Evolutionary conservation across 2,113 vertebrate species (phyloP).

Genomic region (Coryphaenoides rupestris): DNA sequence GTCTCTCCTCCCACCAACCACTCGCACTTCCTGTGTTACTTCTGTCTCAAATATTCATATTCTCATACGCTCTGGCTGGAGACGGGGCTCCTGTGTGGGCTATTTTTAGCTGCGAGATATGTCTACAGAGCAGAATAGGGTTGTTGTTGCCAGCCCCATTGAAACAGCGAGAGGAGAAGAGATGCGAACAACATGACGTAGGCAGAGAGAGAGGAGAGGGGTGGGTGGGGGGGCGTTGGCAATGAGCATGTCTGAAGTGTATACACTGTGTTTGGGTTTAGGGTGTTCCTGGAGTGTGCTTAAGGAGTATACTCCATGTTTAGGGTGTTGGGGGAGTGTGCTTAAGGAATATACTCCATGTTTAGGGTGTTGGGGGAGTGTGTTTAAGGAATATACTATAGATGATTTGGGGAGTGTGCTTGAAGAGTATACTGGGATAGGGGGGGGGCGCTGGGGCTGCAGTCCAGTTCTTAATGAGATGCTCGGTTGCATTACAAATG

Average conservation of each 20-base stretch:
- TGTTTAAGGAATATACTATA: slow-evolving; percentile 17
- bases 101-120: slow-evolving; percentile 69
- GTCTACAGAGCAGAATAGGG: slow-evolving; percentile 59
- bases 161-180: slow-evolving; percentile 35
- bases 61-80: slow-evolving; percentile 47
- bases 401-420: slow-evolving; percentile 36
- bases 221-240: too few species aligned
- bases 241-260: too few species aligned
- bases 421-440: slow-evolving; percentile 9
- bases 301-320: slow-evolving; percentile 14
- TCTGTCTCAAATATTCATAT: slow-evolving; percentile 49
- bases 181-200: slow-evolving; percentile 38
- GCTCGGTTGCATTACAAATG: slow-evolving; percentile 71
- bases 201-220: slow-evolving; percentile 29
- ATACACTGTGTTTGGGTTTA: too few species aligned
- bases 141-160: slow-evolving; percentile 43
- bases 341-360: too few species aligned
- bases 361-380: slow-evolving; percentile 22
- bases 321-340: too few species aligned
- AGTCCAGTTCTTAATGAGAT: slow-evolving; percentile 58
- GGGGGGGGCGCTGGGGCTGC: slow-evolving; percentile 52
- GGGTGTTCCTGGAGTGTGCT: too few species aligned
- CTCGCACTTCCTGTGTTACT: slow-evolving; percentile 25
- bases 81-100: slow-evolving; percentile 49
- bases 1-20: not conserved